A percentile compares a stretch with the other conserved stretches of the same genome.
phyloP scores from a whole-genome alignment of 2,797 vertebrate genomes.

The Chiloscyllium punctatum region DNA sequence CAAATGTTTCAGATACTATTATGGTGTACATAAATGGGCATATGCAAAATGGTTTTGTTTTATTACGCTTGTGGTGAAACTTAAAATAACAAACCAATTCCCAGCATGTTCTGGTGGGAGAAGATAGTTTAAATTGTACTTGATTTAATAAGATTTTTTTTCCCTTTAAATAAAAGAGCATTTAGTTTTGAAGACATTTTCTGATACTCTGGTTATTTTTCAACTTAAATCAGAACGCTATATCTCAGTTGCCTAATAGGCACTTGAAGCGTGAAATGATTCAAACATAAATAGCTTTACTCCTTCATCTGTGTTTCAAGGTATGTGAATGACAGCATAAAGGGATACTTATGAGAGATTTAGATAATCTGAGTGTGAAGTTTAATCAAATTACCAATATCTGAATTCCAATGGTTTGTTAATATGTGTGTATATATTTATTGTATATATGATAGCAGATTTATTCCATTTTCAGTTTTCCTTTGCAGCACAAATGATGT shows the following conservation, averaged over 20 bases:
- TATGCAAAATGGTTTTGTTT: conserved; percentile 32
- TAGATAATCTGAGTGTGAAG: not conserved
- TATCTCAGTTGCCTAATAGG: not conserved
- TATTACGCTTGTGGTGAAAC: conserved; percentile 16
- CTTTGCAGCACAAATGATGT: not conserved
- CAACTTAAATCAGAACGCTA: conserved; percentile 3
- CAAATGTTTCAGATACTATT: conserved; percentile 8
- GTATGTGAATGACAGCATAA: not conserved
- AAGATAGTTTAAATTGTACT: conserved; percentile 23
- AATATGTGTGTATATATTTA: not conserved
- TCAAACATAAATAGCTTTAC: not conserved
- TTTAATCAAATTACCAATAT: not conserved
- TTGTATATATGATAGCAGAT: not conserved
- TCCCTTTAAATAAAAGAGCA: conserved; percentile 18
- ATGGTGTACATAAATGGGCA: conserved; percentile 33
- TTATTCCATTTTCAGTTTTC: not conserved
- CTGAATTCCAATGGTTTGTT: not conserved
- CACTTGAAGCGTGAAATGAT: not conserved
- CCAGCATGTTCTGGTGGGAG: conserved; percentile 19
- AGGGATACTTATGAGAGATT: not conserved
- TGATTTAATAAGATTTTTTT: not conserved
- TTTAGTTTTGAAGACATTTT: conserved; percentile 22
- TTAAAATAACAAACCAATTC: too few species aligned
- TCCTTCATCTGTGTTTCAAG: not conserved
- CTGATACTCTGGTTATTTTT: conserved; percentile 30